Evolutionary conservation across 2,797 vertebrate species (phyloP), one percentile per base, ranked within the genome.

Genomic region (Brachymystax lenok): DNA sequence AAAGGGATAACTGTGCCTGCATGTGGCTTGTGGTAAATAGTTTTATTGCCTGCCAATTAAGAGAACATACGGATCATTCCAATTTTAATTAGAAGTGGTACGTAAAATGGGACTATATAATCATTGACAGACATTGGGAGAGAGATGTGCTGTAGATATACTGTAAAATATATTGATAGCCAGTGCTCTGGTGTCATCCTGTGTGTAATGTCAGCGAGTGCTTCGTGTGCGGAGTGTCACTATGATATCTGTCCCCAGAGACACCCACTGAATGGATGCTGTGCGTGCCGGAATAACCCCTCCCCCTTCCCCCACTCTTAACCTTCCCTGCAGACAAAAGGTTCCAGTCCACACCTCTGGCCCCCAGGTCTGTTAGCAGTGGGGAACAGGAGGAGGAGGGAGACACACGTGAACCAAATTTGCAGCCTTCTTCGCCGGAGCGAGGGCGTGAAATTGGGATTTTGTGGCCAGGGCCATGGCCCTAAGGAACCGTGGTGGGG

Each of bases 361-460:
- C 73, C 67, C 24, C 69, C 70, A 30, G 54, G 59, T 27, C 13
- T 64, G 40, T 28, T 21, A 8, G 17, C 52, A 61, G 54, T 19
- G 24, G 63, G 63, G 50, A 50, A 51, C 27, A 69, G 16, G 13
- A 52, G n/a, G 40, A 46, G 56, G 50, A 79, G 33, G 75, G 1
- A 73, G 46, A 76, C 61, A 86, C 83, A 88, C 80, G 80, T 81
- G 75, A 88, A 85, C 72, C 80, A 84, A 92, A 92, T 89, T 89
- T 90, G 83, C 84, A 82, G 77, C 6, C 76, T 17, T 71, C 77
- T 83, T 82, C 35, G 73, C 83, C 78, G 77, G 82, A 88, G 83
- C 77, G 69, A 79, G 79, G 80, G 87, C 77, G 85, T 91, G 88
- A 92, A 92, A 93, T 92, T 88, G 79, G 76, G 85, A 92, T 88